Evolutionary conservation across 2,797 vertebrate species (phyloP).

Genomic region (Meda fulgida): DNA sequence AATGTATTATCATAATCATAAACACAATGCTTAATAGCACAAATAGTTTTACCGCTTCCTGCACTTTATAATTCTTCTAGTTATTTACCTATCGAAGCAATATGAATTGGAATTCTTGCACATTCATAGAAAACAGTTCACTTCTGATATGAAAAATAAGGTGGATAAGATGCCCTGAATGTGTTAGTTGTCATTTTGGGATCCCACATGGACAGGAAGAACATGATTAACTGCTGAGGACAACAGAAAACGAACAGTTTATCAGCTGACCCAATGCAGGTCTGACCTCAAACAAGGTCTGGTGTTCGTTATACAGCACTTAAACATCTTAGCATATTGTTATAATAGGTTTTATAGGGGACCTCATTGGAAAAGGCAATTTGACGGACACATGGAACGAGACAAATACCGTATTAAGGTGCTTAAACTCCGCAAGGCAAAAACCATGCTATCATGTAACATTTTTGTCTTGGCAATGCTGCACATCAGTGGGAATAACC

Average conservation of each 20-base stretch:
- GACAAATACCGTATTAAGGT: slow-evolving; percentile 43
- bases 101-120: background rate
- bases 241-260: background rate
- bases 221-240: background rate
- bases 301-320: background rate
- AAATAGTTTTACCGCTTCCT: background rate
- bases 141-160: background rate
- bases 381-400: slow-evolving; percentile 36
- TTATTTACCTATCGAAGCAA: background rate
- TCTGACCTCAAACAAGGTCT: slow-evolving; percentile 23
- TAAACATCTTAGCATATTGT: slow-evolving; percentile 10
- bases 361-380: slow-evolving; percentile 4
- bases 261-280: background rate
- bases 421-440: slow-evolving; percentile 22
- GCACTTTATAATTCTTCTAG: background rate
- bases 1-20: background rate
- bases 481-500: slow-evolving; percentile 56
- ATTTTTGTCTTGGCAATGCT: slow-evolving; percentile 44
- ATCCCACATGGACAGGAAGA: background rate
- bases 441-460: slow-evolving; percentile 61
- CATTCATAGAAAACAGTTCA: background rate
- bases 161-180: background rate
- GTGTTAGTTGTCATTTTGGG: background rate
- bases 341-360: slow-evolving; percentile 1
- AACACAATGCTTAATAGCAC: background rate